Percentiles rank a stretch among this genome's conserved stretches.
Conservation (phyloP, 2,888 invertebrate species). For the Criorhina ranunculi region DNA sequence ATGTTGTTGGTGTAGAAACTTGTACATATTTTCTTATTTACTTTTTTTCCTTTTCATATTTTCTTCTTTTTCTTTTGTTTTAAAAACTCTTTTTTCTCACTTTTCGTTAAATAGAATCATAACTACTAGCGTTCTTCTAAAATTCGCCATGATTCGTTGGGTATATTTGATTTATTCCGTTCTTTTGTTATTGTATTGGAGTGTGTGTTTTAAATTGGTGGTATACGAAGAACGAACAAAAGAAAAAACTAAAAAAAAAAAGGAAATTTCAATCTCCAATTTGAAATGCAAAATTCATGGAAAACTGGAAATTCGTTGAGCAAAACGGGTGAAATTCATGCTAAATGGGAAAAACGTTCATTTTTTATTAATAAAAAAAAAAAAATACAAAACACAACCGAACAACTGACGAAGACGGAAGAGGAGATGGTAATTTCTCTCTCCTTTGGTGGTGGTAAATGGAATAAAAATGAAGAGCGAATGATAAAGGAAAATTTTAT, state of each 20-base stretch:
- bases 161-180: neutral
- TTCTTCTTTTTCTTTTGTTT: conserved; percentile 34
- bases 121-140: neutral
- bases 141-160: conserved; percentile 42
- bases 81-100: conserved; percentile 19
- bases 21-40: conserved; percentile 26
- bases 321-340: conserved; percentile 28
- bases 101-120: conserved; percentile 9
- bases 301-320: conserved; percentile 7
- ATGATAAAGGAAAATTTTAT: conserved; percentile 21
- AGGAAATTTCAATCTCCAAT: conserved; percentile 20
- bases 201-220: conserved; percentile 24
- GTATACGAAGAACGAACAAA: neutral
- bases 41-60: conserved; percentile 61
- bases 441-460: conserved; percentile 34
- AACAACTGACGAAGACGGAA: neutral
- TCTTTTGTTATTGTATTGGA: conserved; percentile 11
- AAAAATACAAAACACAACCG: conserved; percentile 9
- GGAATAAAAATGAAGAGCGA: neutral
- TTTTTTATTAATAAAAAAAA: conserved; percentile 16
- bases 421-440: conserved; percentile 6
- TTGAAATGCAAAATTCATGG: conserved; percentile 41
- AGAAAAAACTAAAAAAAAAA: neutral
- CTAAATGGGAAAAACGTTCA: conserved; percentile 18
- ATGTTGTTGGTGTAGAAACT: conserved; percentile 1